Evolutionary conservation across 2,888 invertebrate species (phyloP).

Genomic region (Schizaphis graminum): DNA sequence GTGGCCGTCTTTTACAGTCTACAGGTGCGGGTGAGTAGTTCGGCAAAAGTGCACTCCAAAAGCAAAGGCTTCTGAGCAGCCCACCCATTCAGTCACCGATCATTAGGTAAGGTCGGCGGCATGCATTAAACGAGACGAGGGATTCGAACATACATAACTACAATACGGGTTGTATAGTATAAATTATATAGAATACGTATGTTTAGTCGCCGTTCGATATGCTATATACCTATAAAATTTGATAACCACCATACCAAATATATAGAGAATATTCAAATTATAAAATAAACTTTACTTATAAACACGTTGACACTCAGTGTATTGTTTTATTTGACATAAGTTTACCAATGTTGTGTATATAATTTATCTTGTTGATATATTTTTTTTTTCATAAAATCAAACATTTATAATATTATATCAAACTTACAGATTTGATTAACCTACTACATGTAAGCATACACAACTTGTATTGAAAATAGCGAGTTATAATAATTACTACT

Average conservation of each 20-base stretch:
- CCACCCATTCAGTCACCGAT: not conserved
- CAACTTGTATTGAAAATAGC: too few species aligned
- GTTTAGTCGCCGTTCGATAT: not conserved
- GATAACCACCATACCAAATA: not conserved
- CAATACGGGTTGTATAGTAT: not conserved
- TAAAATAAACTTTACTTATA: not conserved
- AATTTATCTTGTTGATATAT: not conserved
- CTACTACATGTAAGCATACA: too few species aligned
- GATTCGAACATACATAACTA: not conserved
- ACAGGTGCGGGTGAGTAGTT: not conserved
- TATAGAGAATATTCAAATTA: not conserved
- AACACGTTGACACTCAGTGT: not conserved
- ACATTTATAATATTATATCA: too few species aligned
- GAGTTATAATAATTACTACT: too few species aligned
- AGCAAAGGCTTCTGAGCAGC: conserved; percentile 10
- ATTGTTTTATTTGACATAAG: not conserved
- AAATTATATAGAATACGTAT: not conserved
- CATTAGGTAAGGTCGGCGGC: not conserved
- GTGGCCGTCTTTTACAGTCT: conserved; percentile 30
- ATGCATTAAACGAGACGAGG: not conserved
- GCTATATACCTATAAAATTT: not conserved
- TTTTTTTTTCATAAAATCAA: too few species aligned
- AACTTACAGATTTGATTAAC: too few species aligned
- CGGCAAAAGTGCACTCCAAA: conserved; percentile 41
- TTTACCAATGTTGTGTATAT: not conserved